Conservation (phyloP, 2,888 invertebrate species). For the Papilio demoleus region DNA sequence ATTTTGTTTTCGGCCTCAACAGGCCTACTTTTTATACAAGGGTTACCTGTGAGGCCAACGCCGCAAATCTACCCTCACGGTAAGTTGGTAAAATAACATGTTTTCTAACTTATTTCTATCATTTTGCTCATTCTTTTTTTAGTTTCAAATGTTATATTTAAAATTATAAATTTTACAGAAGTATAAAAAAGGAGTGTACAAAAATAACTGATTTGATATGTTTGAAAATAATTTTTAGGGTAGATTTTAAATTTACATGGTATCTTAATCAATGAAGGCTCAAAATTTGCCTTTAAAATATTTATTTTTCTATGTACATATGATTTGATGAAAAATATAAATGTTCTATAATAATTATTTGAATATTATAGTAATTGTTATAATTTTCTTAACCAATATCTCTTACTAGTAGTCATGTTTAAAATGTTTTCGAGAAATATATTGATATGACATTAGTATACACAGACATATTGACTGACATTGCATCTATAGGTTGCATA, state of each 20-base stretch:
- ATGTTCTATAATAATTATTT: not conserved
- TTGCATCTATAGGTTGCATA: not conserved
- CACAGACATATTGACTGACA: not conserved
- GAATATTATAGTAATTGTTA: not conserved
- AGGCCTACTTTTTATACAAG: slow-evolving; percentile 71
- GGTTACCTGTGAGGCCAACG: slow-evolving; percentile 76
- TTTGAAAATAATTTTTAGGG: not conserved
- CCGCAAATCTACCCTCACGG: slow-evolving; percentile 79
- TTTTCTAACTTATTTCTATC: slow-evolving; percentile 40
- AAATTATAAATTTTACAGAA: not conserved
- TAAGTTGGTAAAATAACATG: slow-evolving; percentile 59
- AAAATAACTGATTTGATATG: not conserved
- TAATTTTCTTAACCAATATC: not conserved
- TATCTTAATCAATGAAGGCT: not conserved
- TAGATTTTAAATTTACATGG: not conserved
- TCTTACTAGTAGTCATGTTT: not conserved
- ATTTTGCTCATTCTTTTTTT: not conserved
- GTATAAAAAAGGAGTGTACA: no score
- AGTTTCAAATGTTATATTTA: not conserved
- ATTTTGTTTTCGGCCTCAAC: slow-evolving; percentile 78
- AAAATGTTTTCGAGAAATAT: not conserved
- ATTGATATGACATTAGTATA: not conserved
- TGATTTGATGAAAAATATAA: not conserved
- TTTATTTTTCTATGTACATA: not conserved
- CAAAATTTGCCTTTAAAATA: not conserved